Evolutionary conservation across 2,113 vertebrate species (phyloP).

Genomic region (Melanerpes formicivorus): DNA sequence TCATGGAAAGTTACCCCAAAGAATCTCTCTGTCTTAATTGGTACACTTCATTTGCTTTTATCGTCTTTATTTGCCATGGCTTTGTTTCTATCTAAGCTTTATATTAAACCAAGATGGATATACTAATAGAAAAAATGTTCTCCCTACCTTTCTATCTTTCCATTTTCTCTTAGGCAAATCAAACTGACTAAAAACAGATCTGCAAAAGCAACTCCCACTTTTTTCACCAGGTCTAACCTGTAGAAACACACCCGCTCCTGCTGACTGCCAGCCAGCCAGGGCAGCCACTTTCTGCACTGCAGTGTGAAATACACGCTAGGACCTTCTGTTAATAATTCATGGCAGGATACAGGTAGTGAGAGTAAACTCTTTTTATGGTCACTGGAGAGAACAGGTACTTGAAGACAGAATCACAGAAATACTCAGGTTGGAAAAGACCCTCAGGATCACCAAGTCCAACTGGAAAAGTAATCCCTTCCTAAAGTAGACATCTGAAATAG

Average conservation of each 20-base stretch:
- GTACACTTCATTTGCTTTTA: neutral
- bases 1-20: neutral
- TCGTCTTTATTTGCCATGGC: neutral
- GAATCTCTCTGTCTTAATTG: neutral
- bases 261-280: neutral
- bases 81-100: neutral
- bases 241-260: neutral
- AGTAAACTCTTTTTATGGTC: neutral
- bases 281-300: neutral
- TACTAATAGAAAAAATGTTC: neutral
- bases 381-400: neutral
- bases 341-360: neutral
- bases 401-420: neutral
- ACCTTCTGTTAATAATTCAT: neutral
- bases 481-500: neutral
- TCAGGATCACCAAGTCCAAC: too few species aligned
- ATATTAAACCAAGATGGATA: neutral
- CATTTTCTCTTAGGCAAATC: neutral
- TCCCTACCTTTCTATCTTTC: neutral
- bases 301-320: neutral
- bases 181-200: neutral
- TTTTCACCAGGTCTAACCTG: neutral
- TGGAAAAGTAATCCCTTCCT: neutral
- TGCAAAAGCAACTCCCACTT: neutral
- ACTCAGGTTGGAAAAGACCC: too few species aligned